Evolutionary conservation across 2,113 vertebrate genomes (phyloP), one percentile per base, ranked within the genome.

Genomic region (Channa maculata): DNA sequence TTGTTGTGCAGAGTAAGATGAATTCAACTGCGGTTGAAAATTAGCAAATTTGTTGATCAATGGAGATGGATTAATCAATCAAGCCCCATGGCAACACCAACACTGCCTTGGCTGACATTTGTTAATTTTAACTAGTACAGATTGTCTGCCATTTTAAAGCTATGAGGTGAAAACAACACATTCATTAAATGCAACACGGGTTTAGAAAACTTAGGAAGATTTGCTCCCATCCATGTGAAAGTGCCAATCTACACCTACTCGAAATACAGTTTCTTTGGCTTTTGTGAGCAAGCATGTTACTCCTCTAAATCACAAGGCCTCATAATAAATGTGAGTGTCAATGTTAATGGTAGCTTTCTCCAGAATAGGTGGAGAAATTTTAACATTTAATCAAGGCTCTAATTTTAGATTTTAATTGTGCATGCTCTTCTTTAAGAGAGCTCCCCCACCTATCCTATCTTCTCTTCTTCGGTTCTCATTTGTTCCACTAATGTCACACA

Each of bases 341-440:
- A 69, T 69, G 73, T 67, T 92, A 89, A 93, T 85, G 71, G 80
- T 75, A 88, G 80, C 75, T 81, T 79, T 68, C 71, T 85, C 83
- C 71, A 80, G 89, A 91, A 91, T 83, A 93, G 88, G 92, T 93
- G 79, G 86, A 80, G 72, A 89, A 91, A 88, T 85, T 93, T 94
- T 86, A 94, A 94, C 87, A 91, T 93, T 95, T 93, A 93, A 95
- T 94, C 91, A 94, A 82, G 83, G 57, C 14, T 77, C 94, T 94
- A 94, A 92, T 91, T 95, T 94, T 94, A 93, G 93, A 85, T 76
- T 83, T 86, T 89, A 92, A 92, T 94, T 92, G 89, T 82, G 73
- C 55, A 43, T 82, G 87, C 62, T 75, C 82, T 86, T 88, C 86
- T 87, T 90, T 84, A 76, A 86, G 84, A 91, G 84, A 85, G 82